Base-by-base conservation (phyloP, 1,140 invertebrate species). In the Ladona fulva region DNA sequence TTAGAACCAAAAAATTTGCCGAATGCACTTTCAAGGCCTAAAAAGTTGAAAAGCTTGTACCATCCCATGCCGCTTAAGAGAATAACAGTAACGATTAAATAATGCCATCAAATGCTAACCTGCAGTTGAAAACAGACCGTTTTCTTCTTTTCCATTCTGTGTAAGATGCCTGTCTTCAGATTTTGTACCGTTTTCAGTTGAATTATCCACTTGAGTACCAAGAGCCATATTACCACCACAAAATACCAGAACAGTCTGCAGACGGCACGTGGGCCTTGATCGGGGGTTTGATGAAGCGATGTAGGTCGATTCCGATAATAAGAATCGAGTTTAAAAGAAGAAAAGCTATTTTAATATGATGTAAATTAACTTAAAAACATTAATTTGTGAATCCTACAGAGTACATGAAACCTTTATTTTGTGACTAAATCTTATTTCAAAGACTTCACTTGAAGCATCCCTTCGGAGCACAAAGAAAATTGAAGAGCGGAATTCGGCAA, bases 151-250 rank as follows among this genome's bases (percentile, higher is more conserved):
- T 22, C 52, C 52, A 66, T 66, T 66, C n/a, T 66, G 52, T 3
- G 52, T 6, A 66, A 66, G 14, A 66, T 66, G 52, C n/a, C 52
- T 22, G n/a, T 66, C 52, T 22, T 16, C 52, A 66, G 52, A 66
- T 6, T 66, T 66, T 66, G 52, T 66, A 66, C 52, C 52, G 52
- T 66, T 66, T 66, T 66, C 52, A 66, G 52, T 19, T 19, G 52
- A 6, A 66, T 66, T 66, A 66, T 66, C 52, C 52, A 66, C 52
- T 66, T 66, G 52, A 66, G 52, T 66, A 12, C 52, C 52, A 66
- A 66, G 52, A 66, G 52, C 52, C 52, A 66, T 66, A 66, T 66
- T 66, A 66, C 52, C 52, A 66, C 14, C 52, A 66, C 52, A 66
- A 22, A 66, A 66, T 22, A 66, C 52, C 52, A 66, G 52, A 66